phyloP scores from a whole-genome alignment of 2,888 invertebrate species.

The Achlya flavicornis region DNA sequence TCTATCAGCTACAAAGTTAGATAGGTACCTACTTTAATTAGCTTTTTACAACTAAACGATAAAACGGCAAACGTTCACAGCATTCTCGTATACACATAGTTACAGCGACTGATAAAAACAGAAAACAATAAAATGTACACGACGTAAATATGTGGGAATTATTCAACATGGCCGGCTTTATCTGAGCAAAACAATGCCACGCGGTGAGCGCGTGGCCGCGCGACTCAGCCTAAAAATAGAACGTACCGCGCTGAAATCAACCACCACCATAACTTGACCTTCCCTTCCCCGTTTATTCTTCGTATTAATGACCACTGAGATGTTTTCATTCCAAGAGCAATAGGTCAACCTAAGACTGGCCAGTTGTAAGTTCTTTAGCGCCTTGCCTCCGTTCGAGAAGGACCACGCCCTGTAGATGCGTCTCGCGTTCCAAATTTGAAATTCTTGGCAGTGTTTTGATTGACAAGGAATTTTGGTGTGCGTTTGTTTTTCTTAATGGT shows the following conservation, averaged over 20 bases:
- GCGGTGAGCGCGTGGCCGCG: constrained; percentile 69
- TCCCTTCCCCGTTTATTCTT: constrained; percentile 18
- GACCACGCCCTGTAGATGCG: constrained; percentile 25
- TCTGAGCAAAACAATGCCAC: constrained; percentile 79
- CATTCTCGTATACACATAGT: constrained; percentile 49
- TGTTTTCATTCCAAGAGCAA: neutral
- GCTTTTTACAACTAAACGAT: constrained; percentile 51
- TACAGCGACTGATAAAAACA: constrained; percentile 52
- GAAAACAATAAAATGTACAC: constrained; percentile 63
- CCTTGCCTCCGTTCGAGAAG: constrained; percentile 12
- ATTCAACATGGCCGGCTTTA: constrained; percentile 48
- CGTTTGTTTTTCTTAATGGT: constrained; percentile 13
- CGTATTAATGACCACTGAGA: neutral
- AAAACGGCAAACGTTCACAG: constrained; percentile 41
- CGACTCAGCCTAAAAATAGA: constrained; percentile 71
- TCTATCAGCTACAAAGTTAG: neutral
- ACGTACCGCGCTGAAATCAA: constrained; percentile 47
- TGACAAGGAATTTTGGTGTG: constrained; percentile 23
- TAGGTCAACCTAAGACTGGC: constrained; percentile 1
- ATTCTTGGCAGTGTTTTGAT: constrained; percentile 54
- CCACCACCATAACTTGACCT: constrained; percentile 49
- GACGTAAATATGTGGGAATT: constrained; percentile 65
- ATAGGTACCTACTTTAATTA: constrained; percentile 14
- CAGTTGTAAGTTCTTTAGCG: constrained; percentile 1
- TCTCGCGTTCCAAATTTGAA: constrained; percentile 54